Evolutionary conservation across 35 echinoderm and acorn worm genomes (phyloP).

Genomic region (Apostichopus californicus): DNA sequence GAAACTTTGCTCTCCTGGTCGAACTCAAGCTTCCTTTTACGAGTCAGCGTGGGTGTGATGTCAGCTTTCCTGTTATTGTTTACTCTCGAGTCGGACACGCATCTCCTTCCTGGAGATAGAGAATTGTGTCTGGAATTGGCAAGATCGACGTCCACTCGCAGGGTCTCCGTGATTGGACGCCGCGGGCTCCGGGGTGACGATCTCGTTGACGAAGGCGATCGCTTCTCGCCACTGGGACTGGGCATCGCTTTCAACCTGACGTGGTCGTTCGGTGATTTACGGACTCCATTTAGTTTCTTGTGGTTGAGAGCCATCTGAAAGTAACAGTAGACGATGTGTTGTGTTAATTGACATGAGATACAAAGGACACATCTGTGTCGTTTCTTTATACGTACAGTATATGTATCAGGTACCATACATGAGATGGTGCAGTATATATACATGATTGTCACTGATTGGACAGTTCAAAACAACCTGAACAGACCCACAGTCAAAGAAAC

Average conservation of each 20-base stretch:
- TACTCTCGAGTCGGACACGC: constrained; percentile 82
- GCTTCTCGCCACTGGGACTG: not conserved
- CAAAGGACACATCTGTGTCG: no score
- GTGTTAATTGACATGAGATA: no score
- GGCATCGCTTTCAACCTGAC: constrained; percentile 27
- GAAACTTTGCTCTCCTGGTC: constrained; percentile 13
- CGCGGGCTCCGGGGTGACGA: constrained; percentile 9
- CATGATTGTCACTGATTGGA: no score
- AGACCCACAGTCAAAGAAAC: no score
- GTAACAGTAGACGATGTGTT: not conserved
- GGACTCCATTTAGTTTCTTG: constrained; percentile 46
- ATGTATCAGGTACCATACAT: no score
- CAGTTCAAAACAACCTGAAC: no score
- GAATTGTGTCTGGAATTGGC: constrained; percentile 65
- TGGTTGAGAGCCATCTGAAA: constrained; percentile 55
- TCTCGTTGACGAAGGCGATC: constrained; percentile 3
- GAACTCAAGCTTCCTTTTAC: constrained; percentile 87
- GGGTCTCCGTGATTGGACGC: constrained; percentile 44
- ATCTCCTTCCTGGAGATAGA: constrained; percentile 82
- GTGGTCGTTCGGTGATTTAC: constrained; percentile 31
- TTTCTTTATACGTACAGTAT: no score
- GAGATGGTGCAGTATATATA: no score
- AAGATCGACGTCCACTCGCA: constrained; percentile 79
- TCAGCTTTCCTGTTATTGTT: constrained; percentile 26
- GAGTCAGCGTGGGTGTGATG: constrained; percentile 43